These are phyloP conservation scores for Holocentrus rufus DNA, from an alignment of 2,797 vertebrate genomes.

Conservation along the genomic window DNA sequence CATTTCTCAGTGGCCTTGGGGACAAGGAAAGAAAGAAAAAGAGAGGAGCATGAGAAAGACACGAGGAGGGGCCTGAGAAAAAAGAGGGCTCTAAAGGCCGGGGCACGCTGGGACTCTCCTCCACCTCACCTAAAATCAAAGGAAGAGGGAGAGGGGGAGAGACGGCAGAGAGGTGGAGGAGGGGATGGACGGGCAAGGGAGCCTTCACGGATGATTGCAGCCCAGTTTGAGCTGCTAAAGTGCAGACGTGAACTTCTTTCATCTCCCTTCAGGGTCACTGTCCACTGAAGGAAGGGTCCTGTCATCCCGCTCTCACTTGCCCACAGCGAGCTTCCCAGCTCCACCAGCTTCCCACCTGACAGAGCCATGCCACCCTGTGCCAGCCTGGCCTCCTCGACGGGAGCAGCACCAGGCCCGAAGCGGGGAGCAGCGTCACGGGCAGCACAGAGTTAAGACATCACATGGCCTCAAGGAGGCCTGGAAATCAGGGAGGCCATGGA, in stretches of 20 bases:
- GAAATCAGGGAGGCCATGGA: conserved; percentile 19
- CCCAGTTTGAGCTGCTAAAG: conserved; percentile 90
- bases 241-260: conserved; percentile 96
- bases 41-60: conserved; percentile 34
- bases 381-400: conserved; percentile 28
- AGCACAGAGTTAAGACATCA: conserved; percentile 52
- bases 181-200: conserved; percentile 52
- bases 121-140: conserved; percentile 60
- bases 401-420: conserved; percentile 45
- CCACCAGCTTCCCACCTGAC: conserved; percentile 63
- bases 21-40: conserved; percentile 21
- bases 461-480: conserved; percentile 27
- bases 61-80: conserved; percentile 27
- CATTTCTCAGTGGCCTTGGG: conserved; percentile 16
- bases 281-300: conserved; percentile 95
- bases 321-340: conserved; percentile 82
- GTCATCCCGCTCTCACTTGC: conserved; percentile 92
- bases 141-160: conserved; percentile 48
- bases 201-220: conserved; percentile 81
- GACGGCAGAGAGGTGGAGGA: conserved; percentile 46
- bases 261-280: conserved; percentile 97
- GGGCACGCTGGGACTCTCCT: conserved; percentile 40
- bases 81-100: conserved; percentile 49
- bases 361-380: conserved; percentile 74
- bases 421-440: conserved; percentile 17